A percentile compares a stretch with the other conserved stretches of the same genome.
These are phyloP conservation scores for Siniperca obscura DNA, from an alignment of 2,797 vertebrate genomes.

Conservation along the genomic window DNA sequence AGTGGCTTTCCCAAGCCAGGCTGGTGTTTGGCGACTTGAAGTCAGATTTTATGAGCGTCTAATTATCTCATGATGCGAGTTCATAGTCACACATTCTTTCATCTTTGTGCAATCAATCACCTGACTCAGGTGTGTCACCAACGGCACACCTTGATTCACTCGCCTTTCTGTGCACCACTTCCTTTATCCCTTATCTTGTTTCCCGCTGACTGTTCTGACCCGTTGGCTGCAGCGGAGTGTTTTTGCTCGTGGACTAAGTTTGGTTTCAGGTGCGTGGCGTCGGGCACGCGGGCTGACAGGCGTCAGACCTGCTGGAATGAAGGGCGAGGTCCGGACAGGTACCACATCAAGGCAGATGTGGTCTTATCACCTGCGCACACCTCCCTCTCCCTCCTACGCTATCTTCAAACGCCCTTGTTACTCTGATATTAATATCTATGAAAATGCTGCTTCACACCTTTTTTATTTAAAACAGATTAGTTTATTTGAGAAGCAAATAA, in stretches of 20 bases:
- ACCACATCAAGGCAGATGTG: constrained; percentile 29
- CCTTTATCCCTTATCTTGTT: background rate
- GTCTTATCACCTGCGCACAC: constrained; percentile 4
- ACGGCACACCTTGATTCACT: background rate
- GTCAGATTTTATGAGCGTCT: too few species aligned
- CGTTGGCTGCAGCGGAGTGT: background rate
- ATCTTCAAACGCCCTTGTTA: background rate
- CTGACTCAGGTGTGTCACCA: background rate
- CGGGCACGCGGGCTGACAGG: constrained; percentile 8
- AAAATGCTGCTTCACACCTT: background rate
- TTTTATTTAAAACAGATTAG: background rate
- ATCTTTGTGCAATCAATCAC: background rate
- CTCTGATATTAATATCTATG: background rate
- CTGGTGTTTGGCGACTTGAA: too few species aligned
- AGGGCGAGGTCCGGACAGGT: constrained; percentile 48
- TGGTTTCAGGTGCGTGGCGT: constrained; percentile 12
- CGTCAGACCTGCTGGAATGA: constrained; percentile 58
- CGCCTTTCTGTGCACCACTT: background rate
- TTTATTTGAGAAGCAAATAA: constrained; percentile 1
- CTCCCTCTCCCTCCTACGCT: background rate
- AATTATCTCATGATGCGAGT: background rate
- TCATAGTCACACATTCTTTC: background rate
- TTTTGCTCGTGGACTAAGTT: background rate
- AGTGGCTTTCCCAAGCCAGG: too few species aligned
- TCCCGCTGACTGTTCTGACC: too few species aligned